Percentiles rank a stretch among this genome's conserved stretches.
phyloP scores from a whole-genome alignment of 2,888 invertebrate species.

The Leptura quadrifasciata region DNA sequence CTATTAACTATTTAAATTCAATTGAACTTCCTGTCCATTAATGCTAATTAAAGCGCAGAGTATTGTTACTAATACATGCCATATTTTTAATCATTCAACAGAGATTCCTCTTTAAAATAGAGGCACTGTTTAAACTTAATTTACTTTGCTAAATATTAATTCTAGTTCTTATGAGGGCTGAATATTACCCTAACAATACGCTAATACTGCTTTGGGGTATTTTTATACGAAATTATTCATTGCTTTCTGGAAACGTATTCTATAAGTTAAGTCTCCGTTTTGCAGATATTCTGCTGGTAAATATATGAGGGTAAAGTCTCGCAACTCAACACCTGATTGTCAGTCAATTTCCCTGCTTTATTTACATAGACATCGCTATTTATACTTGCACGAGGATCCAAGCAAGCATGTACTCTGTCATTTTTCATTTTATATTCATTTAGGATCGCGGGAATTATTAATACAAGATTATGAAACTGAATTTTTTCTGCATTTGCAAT shows the following conservation, averaged over 20 bases:
- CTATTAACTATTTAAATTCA: too few relatives aligned
- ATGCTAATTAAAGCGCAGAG: too few relatives aligned
- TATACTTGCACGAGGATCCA: slow-evolving; percentile 37
- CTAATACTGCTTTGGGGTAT: slow-evolving; percentile 51
- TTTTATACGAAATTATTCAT: slow-evolving; percentile 55
- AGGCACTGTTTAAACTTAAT: slow-evolving; percentile 14
- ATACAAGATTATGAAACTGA: slow-evolving; percentile 1
- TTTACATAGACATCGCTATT: slow-evolving; percentile 52
- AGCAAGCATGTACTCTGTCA: slow-evolving; percentile 5
- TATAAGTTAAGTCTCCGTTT: slow-evolving; percentile 42
- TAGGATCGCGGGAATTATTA: not conserved
- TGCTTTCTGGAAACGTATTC: slow-evolving; percentile 48
- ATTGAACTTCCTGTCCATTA: too few relatives aligned
- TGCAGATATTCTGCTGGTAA: slow-evolving; percentile 44
- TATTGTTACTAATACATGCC: not conserved
- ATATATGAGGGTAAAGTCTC: slow-evolving; percentile 45
- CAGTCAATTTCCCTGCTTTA: slow-evolving; percentile 49
- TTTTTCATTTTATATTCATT: slow-evolving; percentile 27
- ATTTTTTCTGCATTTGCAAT: not conserved
- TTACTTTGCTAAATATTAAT: slow-evolving; percentile 36
- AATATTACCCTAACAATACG: slow-evolving; percentile 49
- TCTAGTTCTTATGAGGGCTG: slow-evolving; percentile 40
- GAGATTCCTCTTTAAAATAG: not conserved
- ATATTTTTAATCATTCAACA: not conserved
- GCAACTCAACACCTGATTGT: slow-evolving; percentile 53